phyloP scores from a whole-genome alignment of 2,797 vertebrate genomes.

The Sebastes iracundus region DNA sequence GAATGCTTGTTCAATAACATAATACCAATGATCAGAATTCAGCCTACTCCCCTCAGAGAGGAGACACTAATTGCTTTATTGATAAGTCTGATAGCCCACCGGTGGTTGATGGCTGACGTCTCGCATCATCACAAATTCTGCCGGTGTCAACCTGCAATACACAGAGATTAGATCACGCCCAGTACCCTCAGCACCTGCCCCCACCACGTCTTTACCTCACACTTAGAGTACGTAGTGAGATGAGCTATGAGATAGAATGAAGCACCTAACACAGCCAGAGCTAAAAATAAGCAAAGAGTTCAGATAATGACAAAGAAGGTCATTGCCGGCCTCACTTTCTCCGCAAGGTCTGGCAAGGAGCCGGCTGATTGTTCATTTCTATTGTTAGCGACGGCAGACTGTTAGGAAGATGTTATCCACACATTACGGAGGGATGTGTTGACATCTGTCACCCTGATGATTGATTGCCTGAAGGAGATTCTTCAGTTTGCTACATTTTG shows the following conservation, averaged over 20 bases:
- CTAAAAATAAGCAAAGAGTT: conserved; percentile 57
- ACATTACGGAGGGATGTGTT: conserved; percentile 56
- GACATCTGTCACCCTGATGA: conserved; percentile 70
- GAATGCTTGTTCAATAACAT: conserved; percentile 61
- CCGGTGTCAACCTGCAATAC: conserved; percentile 13
- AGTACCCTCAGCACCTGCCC: neutral
- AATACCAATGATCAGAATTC: conserved; percentile 58
- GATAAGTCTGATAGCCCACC: conserved; percentile 53
- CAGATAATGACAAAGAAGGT: conserved; percentile 66
- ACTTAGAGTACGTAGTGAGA: neutral
- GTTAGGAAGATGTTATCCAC: conserved; percentile 56
- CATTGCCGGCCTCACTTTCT: conserved; percentile 30
- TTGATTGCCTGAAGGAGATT: conserved; percentile 61
- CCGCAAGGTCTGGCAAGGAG: conserved; percentile 49
- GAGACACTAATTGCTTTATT: conserved; percentile 69
- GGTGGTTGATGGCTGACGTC: conserved; percentile 41
- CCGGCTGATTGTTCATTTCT: conserved; percentile 51
- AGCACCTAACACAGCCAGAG: conserved; percentile 10
- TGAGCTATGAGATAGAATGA: neutral
- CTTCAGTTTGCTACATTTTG: conserved; percentile 59
- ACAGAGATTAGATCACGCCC: conserved; percentile 26
- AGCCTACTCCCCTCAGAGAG: conserved; percentile 38
- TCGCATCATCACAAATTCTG: conserved; percentile 38
- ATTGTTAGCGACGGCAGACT: conserved; percentile 47
- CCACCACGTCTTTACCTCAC: conserved; percentile 8